Evolutionary conservation across 2,113 vertebrate species (phyloP), one percentile per base, ranked within the genome.

Genomic region (Bucco capensis): DNA sequence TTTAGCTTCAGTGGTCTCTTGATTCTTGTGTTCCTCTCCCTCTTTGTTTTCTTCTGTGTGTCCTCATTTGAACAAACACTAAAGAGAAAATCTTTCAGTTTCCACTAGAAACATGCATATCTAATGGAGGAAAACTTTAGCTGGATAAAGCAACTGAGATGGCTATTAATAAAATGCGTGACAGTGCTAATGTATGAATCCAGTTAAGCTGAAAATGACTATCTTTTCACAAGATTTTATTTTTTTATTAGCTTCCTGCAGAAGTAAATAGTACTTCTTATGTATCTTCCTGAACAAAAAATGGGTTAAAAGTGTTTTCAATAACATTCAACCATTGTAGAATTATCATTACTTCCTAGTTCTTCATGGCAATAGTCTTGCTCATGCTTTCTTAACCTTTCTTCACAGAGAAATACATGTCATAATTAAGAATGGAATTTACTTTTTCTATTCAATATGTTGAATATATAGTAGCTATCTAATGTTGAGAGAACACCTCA

Each of bases 11-110:
- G 10, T 35, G 6, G 18, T 67, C 12, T 54, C 40, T 64, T 65
- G 13, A 10, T 82, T 87, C 44, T 85, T 7, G 30, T 0, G 0
- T 44, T 58, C 17, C 12, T 77, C 8, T 19, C 4, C 0, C 0
- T 30, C 27, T 16, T 75, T 81, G 5, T 46, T 67, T 73, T 66
- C 5, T 66, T 80, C 35, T 46, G 5, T 24, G 4, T 58, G 24
- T 74, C 6, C 16, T 66, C 64, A 50, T 58, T n/a, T 42, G 54
- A 86, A 78, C 4, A 51, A 74, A 53, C 88, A 47, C 3, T 35
- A 31, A 33, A 50, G 40, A 44, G 31, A 75, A 72, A n/a, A 21
- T 31, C 19, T 82, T 85, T 66, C 46, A 16, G 25, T 61, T 92
- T 90, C 24, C 31, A 8, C 46, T 64, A 50, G 61, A 81, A 77